These are phyloP conservation scores for Xenopus tropicalis DNA, from an alignment of 2,113 vertebrate species.

Conservation along the genomic window DNA sequence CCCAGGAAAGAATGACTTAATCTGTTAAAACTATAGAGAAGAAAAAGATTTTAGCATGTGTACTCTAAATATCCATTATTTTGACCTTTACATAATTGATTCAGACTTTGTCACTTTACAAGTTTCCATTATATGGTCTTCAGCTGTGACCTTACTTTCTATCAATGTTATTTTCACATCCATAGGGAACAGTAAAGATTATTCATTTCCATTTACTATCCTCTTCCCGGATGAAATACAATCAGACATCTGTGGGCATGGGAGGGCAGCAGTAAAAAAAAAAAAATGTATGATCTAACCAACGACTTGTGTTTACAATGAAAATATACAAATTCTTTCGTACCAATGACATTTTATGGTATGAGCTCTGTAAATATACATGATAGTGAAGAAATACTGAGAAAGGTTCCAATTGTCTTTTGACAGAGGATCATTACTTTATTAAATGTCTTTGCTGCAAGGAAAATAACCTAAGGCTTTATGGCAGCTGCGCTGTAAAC, in stretches of 20 bases:
- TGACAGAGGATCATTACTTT: conserved; percentile 32
- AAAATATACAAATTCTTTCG: neutral
- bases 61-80: neutral
- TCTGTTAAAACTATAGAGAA: no score
- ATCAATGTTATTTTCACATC: conserved; percentile 21
- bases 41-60: neutral
- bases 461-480: conserved; percentile 29
- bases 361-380: neutral
- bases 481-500: conserved; percentile 23
- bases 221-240: conserved; percentile 13
- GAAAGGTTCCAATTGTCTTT: conserved; percentile 14
- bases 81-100: conserved; percentile 6
- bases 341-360: conserved; percentile 4
- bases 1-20: no score
- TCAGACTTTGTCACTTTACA: conserved; percentile 10
- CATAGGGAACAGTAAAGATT: conserved; percentile 22
- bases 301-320: neutral
- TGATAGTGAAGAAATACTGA: neutral
- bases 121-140: neutral
- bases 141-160: conserved; percentile 10
- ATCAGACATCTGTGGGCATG: conserved; percentile 13
- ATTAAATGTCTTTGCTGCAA: conserved; percentile 29
- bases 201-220: conserved; percentile 16
- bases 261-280: neutral
- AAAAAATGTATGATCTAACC: neutral